phyloP scores from a whole-genome alignment of 1,140 invertebrate species.

The Dendroctonus ponderosae region DNA sequence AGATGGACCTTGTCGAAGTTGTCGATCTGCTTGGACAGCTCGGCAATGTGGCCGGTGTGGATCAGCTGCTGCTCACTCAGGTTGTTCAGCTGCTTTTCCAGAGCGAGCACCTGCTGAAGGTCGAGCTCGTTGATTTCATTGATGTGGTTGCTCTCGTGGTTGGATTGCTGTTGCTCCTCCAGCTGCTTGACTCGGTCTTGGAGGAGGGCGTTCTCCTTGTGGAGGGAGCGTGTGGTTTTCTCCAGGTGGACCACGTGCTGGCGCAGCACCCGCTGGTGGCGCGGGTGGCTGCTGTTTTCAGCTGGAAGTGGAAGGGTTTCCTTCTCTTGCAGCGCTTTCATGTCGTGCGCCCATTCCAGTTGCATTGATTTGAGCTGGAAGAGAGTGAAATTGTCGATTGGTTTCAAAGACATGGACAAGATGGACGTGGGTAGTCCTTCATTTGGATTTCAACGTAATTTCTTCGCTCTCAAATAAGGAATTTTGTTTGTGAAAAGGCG shows the following conservation, averaged over 20 bases:
- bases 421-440: neutral
- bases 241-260: conserved; percentile 49
- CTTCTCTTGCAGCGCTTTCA: conserved; percentile 43
- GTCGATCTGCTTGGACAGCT: conserved; percentile 61
- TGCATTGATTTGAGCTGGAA: conserved; percentile 49
- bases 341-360: conserved; percentile 48
- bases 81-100: conserved; percentile 43
- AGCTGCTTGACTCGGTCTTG: conserved; percentile 41
- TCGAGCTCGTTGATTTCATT: conserved; percentile 33
- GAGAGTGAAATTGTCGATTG: too few species aligned
- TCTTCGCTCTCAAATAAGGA: too few species aligned
- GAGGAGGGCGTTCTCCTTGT: conserved; percentile 41
- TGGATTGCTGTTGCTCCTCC: conserved; percentile 41
- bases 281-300: conserved; percentile 41
- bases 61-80: conserved; percentile 57
- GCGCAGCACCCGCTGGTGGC: conserved; percentile 54
- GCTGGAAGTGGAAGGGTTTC: conserved; percentile 23
- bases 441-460: too few species aligned
- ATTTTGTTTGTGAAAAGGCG: too few species aligned
- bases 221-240: conserved; percentile 41
- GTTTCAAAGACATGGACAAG: neutral
- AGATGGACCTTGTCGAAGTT: conserved; percentile 69
- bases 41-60: conserved; percentile 57
- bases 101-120: too few species aligned
- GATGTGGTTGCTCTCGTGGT: conserved; percentile 38